These are phyloP conservation scores for Adela reaumurella DNA, from an alignment of 2,888 invertebrate species.

Conservation along the genomic window DNA sequence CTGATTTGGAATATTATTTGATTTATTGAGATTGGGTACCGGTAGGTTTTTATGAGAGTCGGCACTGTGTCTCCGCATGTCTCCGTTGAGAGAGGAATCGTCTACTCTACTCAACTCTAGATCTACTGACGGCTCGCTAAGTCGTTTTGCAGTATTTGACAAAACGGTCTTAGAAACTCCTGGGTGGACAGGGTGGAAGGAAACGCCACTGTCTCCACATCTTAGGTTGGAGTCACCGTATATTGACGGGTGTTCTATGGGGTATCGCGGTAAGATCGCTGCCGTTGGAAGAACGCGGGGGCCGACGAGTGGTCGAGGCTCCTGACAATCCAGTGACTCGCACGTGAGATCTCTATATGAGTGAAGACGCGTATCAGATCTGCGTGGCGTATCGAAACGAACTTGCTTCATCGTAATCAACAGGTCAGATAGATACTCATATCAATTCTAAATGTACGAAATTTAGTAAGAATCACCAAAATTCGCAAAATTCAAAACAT, in stretches of 20 bases:
- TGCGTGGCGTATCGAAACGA: neutral
- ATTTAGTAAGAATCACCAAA: no score
- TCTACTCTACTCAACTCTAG: conserved; percentile 41
- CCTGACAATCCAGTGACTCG: neutral
- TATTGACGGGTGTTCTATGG: conserved; percentile 6
- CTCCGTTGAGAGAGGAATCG: neutral
- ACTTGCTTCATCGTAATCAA: neutral
- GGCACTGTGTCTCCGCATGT: neutral
- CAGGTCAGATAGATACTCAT: no score
- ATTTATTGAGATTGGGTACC: neutral
- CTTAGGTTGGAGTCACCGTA: conserved; percentile 32
- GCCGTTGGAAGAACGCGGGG: neutral
- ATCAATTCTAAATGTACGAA: no score
- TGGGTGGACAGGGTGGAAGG: conserved; percentile 36
- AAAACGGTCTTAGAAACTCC: conserved; percentile 25
- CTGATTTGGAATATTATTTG: neutral
- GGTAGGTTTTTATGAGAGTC: no score
- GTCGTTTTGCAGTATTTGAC: conserved; percentile 11
- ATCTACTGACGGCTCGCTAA: conserved; percentile 28
- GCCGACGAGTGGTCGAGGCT: neutral
- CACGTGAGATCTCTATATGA: neutral
- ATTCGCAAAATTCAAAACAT: no score
- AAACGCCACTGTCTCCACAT: conserved; percentile 32
- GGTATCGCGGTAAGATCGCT: neutral
- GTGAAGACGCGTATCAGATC: neutral